phyloP scores from a whole-genome alignment of 2,113 vertebrate genomes.

The Oncorhynchus gorbuscha region DNA sequence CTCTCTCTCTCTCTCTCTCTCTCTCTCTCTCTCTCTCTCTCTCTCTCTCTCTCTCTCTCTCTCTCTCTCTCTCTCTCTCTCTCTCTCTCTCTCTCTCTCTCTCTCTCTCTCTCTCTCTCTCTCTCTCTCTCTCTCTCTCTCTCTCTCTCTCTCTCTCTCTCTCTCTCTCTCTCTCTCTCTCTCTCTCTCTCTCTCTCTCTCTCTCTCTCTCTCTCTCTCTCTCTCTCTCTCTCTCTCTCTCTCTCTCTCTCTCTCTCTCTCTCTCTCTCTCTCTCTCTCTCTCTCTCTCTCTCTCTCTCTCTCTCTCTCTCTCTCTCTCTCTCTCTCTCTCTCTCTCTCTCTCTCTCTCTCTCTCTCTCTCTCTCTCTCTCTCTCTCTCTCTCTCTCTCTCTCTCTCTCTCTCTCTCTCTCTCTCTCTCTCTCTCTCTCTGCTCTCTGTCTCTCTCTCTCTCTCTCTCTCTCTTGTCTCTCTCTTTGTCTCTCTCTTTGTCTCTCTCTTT shows the following conservation, averaged over 20 bases:
- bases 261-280: neutral
- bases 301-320: neutral
- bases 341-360: neutral
- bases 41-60: neutral
- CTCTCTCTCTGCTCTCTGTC: neutral
- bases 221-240: neutral
- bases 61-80: neutral
- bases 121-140: too few relatives aligned
- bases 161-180: neutral
- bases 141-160: neutral
- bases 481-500: too few relatives aligned
- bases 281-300: neutral
- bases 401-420: neutral
- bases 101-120: neutral
- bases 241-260: too few relatives aligned
- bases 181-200: neutral
- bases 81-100: neutral
- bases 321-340: neutral
- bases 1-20: too few relatives aligned
- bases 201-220: neutral
- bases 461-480: neutral
- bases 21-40: neutral
- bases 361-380: too few relatives aligned
- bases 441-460: neutral
- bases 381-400: neutral